Evolutionary conservation across 2,113 vertebrate genomes (phyloP).

Genomic region (Amphiprion percula): DNA sequence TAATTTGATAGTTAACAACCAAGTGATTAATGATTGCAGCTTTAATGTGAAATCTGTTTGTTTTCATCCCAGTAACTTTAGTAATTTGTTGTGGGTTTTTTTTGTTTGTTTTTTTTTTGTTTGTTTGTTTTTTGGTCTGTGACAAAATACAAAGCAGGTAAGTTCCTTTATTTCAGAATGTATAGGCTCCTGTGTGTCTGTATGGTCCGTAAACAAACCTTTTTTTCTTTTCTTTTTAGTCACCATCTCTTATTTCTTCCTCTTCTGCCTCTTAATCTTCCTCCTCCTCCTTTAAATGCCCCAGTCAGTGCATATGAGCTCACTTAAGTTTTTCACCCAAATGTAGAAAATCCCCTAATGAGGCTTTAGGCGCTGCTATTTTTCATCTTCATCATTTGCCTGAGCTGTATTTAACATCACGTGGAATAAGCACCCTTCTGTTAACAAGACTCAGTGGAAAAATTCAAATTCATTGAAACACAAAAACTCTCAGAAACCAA

Average conservation of each 20-base stretch:
- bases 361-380: conserved; percentile 55
- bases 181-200: too few species aligned
- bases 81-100: too few species aligned
- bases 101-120: too few species aligned
- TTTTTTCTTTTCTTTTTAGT: neutral
- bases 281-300: conserved; percentile 3
- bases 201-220: too few species aligned
- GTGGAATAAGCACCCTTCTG: conserved; percentile 56
- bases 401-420: conserved; percentile 59
- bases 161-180: too few species aligned
- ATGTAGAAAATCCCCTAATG: conserved; percentile 57
- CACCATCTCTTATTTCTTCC: neutral
- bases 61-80: too few species aligned
- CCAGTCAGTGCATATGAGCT: conserved; percentile 7
- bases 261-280: neutral
- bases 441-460: conserved; percentile 58
- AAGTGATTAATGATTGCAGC: too few species aligned
- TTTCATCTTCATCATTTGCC: conserved; percentile 61
- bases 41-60: too few species aligned
- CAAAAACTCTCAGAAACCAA: conserved; percentile 48
- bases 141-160: too few species aligned
- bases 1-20: too few species aligned
- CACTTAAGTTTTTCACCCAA: conserved; percentile 37
- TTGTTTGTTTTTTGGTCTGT: too few species aligned
- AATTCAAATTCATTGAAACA: conserved; percentile 55